Base-by-base conservation (phyloP, 2,797 vertebrate genomes). In the Sebastes iracundus region DNA sequence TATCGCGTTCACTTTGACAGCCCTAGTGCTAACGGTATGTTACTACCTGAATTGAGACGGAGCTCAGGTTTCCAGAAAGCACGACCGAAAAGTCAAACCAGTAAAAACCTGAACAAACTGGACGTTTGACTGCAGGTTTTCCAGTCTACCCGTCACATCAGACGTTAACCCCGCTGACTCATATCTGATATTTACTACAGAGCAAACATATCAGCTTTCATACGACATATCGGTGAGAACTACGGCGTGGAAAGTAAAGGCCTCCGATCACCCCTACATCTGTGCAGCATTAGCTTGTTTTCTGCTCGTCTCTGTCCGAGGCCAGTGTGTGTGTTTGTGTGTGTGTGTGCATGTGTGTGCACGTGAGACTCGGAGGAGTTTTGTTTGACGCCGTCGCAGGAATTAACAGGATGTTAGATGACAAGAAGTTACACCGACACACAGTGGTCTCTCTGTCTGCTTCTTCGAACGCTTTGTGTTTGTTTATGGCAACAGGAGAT, bases 341-440 rank as follows among this genome's bases (percentile, higher is more conserved):
- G n/a, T 58, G 59, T 65, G 60, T 65, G 74, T 18, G 35, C 18
- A 28, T 63, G 35, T 67, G 59, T 60, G 60, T 49, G 72, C 46
- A 42, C 23, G 46, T 33, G 60, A 1, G 70, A 76, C 86, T 75
- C 72, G 0, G 80, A 85, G 65, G 80, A 87, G 74, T 80, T 90
- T 69, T 72, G 80, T 84, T 83, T 83, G 82, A 88, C 59, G 81
- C n/a, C 22, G 62, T 88, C n/a, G n/a, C 60, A 85, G 87, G 89
- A 87, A 80, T 91, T 91, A 91, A 88, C 86, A 90, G 86, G 89
- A 91, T 90, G 85, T 86, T 73, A 67, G 76, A 89, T 49, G 69
- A 92, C 84, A 87, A 87, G 83, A 82, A 86, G 87, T 89, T 87
- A 81, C 80, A 75, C 77, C 67, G 64, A 82, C 84, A 84, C 81